A percentile compares a stretch with the other conserved stretches of the same genome.
These are phyloP conservation scores for Pterobdella sp. DNA, from an alignment of 2,888 invertebrate genomes.

Conservation along the genomic window DNA sequence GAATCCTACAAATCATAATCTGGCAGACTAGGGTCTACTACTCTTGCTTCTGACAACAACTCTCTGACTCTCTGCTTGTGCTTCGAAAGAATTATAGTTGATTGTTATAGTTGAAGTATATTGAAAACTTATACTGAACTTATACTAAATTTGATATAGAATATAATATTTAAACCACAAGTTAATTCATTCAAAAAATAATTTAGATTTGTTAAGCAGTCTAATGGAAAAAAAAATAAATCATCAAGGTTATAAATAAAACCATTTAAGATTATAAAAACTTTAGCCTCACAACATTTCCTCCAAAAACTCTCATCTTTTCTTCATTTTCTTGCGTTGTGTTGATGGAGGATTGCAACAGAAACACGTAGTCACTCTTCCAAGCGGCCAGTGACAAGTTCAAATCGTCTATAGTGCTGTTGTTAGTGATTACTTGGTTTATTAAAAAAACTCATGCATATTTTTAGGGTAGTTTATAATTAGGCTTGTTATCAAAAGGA, in stretches of 20 bases:
- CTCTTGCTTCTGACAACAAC: slow-evolving; percentile 52
- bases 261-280: no score
- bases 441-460: no score
- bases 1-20: slow-evolving; percentile 51
- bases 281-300: slow-evolving; percentile 53
- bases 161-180: no score
- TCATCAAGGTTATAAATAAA: no score
- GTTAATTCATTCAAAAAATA: no score
- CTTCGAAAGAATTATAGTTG: slow-evolving; percentile 41
- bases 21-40: slow-evolving; percentile 54
- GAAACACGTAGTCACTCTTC: slow-evolving; percentile 53
- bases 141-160: no score
- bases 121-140: background rate
- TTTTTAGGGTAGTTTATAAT: no score
- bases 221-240: no score
- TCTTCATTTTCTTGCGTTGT: slow-evolving; percentile 53
- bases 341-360: slow-evolving; percentile 54
- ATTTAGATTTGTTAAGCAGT: no score
- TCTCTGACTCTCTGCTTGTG: slow-evolving; percentile 52
- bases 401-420: slow-evolving; percentile 45
- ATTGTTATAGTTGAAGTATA: background rate
- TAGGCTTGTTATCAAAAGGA: no score
- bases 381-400: slow-evolving; percentile 51
- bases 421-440: no score
- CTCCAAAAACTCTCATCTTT: slow-evolving; percentile 52